Conservation (phyloP, 2,113 vertebrate species). For the Elaphurus davidianus region DNA sequence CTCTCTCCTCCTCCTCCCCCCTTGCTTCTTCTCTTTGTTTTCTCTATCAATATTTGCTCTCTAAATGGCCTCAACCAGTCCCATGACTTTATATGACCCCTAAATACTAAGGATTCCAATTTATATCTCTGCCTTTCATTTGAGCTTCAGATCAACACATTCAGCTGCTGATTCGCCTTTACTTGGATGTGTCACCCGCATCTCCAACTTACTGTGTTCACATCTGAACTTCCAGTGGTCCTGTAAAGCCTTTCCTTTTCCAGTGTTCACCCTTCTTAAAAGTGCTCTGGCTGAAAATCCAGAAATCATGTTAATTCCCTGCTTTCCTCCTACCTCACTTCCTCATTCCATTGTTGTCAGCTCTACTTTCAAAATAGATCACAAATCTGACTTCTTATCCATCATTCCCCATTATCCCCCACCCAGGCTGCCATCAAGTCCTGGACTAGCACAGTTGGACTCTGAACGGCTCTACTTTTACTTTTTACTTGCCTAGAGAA, state of each 20-base stretch:
- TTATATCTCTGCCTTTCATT: neutral
- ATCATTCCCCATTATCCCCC: neutral
- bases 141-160: neutral
- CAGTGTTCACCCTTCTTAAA: neutral
- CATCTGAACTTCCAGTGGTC: neutral
- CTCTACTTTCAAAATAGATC: neutral
- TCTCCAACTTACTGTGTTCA: neutral
- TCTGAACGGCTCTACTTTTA: neutral
- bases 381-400: neutral
- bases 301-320: neutral
- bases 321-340: neutral
- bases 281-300: neutral
- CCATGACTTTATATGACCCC: neutral
- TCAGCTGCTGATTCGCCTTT: neutral
- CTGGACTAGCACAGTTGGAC: neutral
- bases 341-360: neutral
- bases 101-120: neutral
- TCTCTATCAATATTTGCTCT: neutral
- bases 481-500: neutral
- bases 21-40: neutral
- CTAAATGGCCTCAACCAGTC: neutral
- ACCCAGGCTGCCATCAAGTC: neutral
- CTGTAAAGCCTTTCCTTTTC: neutral
- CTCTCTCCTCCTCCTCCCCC: neutral
- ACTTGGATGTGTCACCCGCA: neutral